A percentile compares a stretch with the other conserved stretches of the same genome.
phyloP scores from a whole-genome alignment of 2,888 invertebrate genomes.

The Netelia virgata region DNA sequence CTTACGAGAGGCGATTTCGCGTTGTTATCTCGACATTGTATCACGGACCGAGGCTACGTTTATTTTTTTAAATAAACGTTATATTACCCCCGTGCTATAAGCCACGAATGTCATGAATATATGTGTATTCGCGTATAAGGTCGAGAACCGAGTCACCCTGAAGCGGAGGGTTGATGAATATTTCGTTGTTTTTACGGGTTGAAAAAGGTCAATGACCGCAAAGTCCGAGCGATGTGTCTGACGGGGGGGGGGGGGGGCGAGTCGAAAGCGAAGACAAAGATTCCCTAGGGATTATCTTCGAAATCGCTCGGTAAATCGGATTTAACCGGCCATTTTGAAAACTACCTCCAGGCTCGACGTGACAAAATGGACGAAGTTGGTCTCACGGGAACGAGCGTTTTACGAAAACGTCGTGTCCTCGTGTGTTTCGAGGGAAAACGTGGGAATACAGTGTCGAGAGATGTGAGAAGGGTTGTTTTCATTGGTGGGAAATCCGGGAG shows the following conservation, averaged over 20 bases:
- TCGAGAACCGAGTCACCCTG: too few relatives aligned
- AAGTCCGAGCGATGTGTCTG: too few relatives aligned
- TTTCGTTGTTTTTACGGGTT: too few relatives aligned
- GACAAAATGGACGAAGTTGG: too few relatives aligned
- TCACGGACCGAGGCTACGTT: slow-evolving; percentile 54
- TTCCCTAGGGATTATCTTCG: slow-evolving; percentile 31
- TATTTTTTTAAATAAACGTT: slow-evolving; percentile 61
- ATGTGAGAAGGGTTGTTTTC: not conserved
- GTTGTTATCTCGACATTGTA: slow-evolving; percentile 71
- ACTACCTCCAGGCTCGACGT: not conserved
- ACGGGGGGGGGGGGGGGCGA: not conserved
- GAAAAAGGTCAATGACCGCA: too few relatives aligned
- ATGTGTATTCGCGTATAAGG: too few relatives aligned
- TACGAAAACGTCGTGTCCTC: not conserved
- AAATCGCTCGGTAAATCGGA: not conserved
- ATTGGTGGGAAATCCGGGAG: not conserved
- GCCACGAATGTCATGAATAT: too few relatives aligned
- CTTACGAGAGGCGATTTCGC: slow-evolving; percentile 68
- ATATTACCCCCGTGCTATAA: slow-evolving; percentile 38
- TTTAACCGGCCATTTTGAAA: not conserved
- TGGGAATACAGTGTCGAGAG: not conserved
- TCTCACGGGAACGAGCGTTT: too few relatives aligned
- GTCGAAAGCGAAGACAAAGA: slow-evolving; percentile 6
- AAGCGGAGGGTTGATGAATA: too few relatives aligned
- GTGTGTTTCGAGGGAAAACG: not conserved